Conservation (phyloP, 2,113 vertebrate species). For the Fulmarus glacialis region DNA sequence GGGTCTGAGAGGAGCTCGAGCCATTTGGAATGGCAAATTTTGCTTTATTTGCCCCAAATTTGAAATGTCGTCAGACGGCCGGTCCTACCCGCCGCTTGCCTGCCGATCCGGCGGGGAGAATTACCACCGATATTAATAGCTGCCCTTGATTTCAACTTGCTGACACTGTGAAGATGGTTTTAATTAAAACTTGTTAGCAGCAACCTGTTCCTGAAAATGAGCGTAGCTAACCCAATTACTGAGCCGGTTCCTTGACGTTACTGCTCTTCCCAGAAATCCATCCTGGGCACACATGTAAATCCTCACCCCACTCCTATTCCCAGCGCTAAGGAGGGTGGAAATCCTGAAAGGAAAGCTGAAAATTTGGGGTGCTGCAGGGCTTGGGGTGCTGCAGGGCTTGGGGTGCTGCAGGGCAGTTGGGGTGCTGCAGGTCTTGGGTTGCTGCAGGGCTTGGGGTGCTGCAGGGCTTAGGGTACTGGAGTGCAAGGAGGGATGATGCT, state of each 20-base stretch:
- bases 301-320: background rate
- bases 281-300: background rate
- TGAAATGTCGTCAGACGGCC: background rate
- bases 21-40: background rate
- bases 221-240: background rate
- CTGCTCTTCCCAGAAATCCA: background rate
- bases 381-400: background rate
- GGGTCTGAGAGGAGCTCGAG: background rate
- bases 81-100: background rate
- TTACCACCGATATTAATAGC: background rate
- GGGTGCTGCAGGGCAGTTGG: background rate
- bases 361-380: background rate
- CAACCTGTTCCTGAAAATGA: constrained; percentile 57
- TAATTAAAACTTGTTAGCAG: constrained; percentile 56
- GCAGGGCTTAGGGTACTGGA: background rate
- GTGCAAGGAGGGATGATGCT: background rate
- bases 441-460: background rate
- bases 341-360: fast-evolving
- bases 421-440: background rate
- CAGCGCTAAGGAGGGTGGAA: fast-evolving
- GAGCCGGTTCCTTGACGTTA: background rate
- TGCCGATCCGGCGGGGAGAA: background rate
- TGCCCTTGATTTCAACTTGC: constrained; percentile 51
- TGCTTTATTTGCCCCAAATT: background rate
- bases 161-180: constrained; percentile 45